Evolutionary conservation across 2,113 vertebrate species (phyloP), one percentile per base, ranked within the genome.

Genomic region (Sinocyclocheilus anshuiensis): DNA sequence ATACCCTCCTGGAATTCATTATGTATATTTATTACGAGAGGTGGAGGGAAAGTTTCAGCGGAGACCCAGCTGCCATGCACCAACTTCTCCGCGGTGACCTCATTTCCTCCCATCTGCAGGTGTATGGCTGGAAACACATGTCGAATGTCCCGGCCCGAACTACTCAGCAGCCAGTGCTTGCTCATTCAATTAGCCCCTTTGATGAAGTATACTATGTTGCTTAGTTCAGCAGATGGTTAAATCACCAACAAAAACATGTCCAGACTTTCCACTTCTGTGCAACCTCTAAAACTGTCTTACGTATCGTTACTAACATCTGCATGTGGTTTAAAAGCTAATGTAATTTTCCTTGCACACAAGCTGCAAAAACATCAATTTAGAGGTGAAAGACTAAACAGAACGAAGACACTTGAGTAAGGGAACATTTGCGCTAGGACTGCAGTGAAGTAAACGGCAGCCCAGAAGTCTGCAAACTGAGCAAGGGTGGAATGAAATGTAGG

Each of bases 1-100:
- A 88, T 86, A 83, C 86, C 85, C 93, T 92, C 91, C 78, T 69
- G 93, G 91, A 94, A 92, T 79, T 87, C 69, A 18, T 85, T 92
- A 94, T 94, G 93, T 94, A 92, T 95, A 95, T 95, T 95, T 92
- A 94, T 94, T 92, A 93, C 87, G 83, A 89, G 89, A 90, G 90
- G 74, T 87, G 81, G 86, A 85, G 84, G 45, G 74, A 81, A 93
- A 93, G 90, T 94, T 94, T 90, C 83, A 80, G 67, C 50, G 88
- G 88, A 93, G 91, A 91, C 91, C 92, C 93, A 95, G 92, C 92
- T 94, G 93, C 92, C 92, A 91, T 79, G 84, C 87, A 89, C 84
- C 91, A 88, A 94, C 92, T 92, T 93, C 92, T 90, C 87, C 91
- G 86, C 84, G 59, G 90, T 93, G 94, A 95, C 94, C 94, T 94